Conservation (phyloP, 30 jellyfish, hydroid and myxozoan genomes). For the Aurelia aurita region DNA sequence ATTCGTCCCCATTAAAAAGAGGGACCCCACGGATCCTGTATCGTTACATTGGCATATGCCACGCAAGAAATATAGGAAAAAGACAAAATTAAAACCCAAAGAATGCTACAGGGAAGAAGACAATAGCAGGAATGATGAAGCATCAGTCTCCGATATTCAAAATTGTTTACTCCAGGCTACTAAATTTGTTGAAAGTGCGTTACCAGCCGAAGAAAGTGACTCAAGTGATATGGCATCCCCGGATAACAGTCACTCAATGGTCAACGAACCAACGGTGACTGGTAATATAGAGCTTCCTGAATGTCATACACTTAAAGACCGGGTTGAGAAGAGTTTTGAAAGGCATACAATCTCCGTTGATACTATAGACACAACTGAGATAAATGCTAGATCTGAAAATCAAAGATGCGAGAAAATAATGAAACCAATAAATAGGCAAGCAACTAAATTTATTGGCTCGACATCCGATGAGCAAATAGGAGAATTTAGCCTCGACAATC, state of each 20-base stretch:
- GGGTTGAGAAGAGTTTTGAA: background rate
- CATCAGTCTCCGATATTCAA: slow-evolving; percentile 50
- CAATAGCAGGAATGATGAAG: background rate
- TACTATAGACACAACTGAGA: background rate
- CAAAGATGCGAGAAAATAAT: background rate
- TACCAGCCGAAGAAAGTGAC: slow-evolving; percentile 32
- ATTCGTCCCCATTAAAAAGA: slow-evolving; percentile 50
- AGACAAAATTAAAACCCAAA: slow-evolving; percentile 1
- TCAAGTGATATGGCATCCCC: background rate
- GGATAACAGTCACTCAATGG: background rate
- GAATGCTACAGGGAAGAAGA: background rate
- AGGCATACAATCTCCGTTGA: background rate
- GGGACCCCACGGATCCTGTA: slow-evolving; percentile 25
- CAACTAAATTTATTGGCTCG: background rate
- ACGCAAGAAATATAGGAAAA: slow-evolving; percentile 25
- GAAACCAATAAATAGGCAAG: background rate
- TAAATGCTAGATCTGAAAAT: background rate
- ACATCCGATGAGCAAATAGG: background rate
- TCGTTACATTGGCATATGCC: slow-evolving; percentile 44
- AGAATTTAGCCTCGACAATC: slow-evolving; percentile 37
- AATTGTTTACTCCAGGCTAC: slow-evolving; percentile 58
- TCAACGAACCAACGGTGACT: background rate
- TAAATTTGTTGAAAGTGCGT: slow-evolving; percentile 22
- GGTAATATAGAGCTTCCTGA: background rate
- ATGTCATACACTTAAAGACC: no score